Base-by-base conservation (phyloP, 2,797 vertebrate genomes). In the Erpetoichthys calabaricus region DNA sequence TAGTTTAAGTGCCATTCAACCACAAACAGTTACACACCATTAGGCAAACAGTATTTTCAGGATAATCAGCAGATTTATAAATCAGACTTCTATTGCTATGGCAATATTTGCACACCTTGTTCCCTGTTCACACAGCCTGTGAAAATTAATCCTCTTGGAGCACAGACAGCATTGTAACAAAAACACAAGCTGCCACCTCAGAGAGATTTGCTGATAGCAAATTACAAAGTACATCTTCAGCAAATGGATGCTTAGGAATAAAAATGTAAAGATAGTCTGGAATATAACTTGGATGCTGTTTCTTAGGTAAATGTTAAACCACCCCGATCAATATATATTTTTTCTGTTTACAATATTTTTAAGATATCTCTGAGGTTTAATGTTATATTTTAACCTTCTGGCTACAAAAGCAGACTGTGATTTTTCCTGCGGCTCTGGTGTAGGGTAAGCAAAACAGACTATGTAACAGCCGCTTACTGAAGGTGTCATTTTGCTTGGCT, bases 161-260 rank as follows among this genome's bases (percentile, higher is more conserved):
- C 60, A 45, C 53, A 62, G 8, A 66, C 45, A 67, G 56, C 53
- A 65, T 44, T 64, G 61, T 75, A 74, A 78, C 72, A 71, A 65
- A 73, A 7, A 62, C 75, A 65, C 61, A 45, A 61, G 58, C 59
- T 71, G 51, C 63, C 76, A 69, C 66, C 78, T 71, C 62, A 65
- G 62, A 63, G 51, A 44, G 10, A 6, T 59, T 70, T 70, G 68
- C 54, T 57, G 74, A 8, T 57, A 70, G 68, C 62, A 79, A 79
- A 76, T 73, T 61, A 60, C 68, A 76, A 67, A 49, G 5, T 49
- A 49, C 7, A 7, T 5, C 47, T 49, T 49, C n/a, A 49, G 47
- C 47, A 7, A 49, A 49, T 49, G n/a, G 4, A 7, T 25, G 25
- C 25, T 25, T 25, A 25, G 25, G 25, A 25, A 25, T 25, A 25